These are phyloP conservation scores for Acleris cristana DNA, from an alignment of 2,888 invertebrate species.

Conservation along the genomic window DNA sequence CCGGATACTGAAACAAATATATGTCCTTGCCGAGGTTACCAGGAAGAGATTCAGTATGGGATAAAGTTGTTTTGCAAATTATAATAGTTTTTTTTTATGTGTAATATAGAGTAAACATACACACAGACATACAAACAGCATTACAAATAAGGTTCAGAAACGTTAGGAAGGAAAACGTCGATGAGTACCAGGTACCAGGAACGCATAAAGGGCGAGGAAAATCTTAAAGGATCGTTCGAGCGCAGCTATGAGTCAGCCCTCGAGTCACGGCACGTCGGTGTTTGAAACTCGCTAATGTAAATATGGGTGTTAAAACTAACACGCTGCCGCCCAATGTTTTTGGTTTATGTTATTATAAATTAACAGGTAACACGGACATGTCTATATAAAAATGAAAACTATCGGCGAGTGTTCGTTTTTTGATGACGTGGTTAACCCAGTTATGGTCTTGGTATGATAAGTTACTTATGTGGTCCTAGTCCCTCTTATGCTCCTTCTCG, in stretches of 20 bases:
- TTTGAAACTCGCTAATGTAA: constrained; percentile 27
- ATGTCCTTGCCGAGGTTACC: too few species aligned
- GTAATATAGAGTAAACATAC: too few species aligned
- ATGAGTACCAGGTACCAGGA: constrained; percentile 48
- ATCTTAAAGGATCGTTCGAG: constrained; percentile 47
- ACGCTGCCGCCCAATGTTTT: constrained; percentile 25
- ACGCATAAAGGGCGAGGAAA: constrained; percentile 59
- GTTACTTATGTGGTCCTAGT: too few species aligned
- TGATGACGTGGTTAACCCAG: too few species aligned
- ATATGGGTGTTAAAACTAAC: constrained; percentile 19
- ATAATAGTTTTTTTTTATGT: too few species aligned
- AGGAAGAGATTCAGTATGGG: too few species aligned
- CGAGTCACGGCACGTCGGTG: constrained; percentile 13
- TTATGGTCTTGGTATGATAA: too few species aligned
- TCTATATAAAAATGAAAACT: too few species aligned
- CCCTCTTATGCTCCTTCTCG: too few species aligned
- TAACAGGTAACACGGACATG: background rate
- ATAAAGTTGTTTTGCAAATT: too few species aligned
- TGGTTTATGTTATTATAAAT: constrained; percentile 24
- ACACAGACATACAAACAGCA: background rate
- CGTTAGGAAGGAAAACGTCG: constrained; percentile 28
- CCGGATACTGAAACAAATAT: too few species aligned
- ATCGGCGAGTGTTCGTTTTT: too few species aligned
- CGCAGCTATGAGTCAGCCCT: constrained; percentile 41
- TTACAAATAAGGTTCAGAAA: background rate